Evolutionary conservation across 2,113 vertebrate species (phyloP), one percentile per base, ranked within the genome.

Genomic region (Equus przewalskii): DNA sequence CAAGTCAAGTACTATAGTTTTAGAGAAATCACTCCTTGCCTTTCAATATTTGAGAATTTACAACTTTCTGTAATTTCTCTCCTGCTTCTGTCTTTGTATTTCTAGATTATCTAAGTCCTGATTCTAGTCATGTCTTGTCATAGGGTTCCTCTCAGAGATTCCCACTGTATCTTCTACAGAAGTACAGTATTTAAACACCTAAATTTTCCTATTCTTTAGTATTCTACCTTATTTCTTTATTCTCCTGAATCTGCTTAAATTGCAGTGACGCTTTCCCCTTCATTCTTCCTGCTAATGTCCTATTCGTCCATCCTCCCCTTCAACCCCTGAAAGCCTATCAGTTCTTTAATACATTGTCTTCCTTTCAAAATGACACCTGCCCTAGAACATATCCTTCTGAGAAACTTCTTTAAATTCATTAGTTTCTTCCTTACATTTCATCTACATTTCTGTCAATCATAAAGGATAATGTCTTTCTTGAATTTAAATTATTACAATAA

Each of bases 401-500:
- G 67, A 95, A 95, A 92, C 21, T 56, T 94, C 41, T 91, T 82
- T 76, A 94, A 76, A 93, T 83, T 49, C 51, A 46, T n/a, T 82
- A 26, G 10, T 64, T 89, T 82, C 56, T 76, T 79, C 58, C 28
- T 90, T 97, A 30, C 70, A 19, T 84, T 84, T 93, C 85, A 83
- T 78, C 60, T 91, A 36, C 6, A 22, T 72, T 93, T 93, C 33
- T 97, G 14, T 76, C 84, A 78, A 0, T 87, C 56, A 93, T 83
- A 85, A 82, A 96, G 83, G 51, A 93, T 13, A 56, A n/a, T 80
- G 12, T 85, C 62, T 93, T 92, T 78, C 65, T 93, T 92, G 28
- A 85, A 81, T 91, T 94, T 81, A 95, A 95, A 95, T 89, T 94
- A 96, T 89, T 92, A 54, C 14, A 75, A 62, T 58, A 80, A 96